Conservation (phyloP, 2,888 invertebrate genomes). For the Dichetophora obliterata region DNA sequence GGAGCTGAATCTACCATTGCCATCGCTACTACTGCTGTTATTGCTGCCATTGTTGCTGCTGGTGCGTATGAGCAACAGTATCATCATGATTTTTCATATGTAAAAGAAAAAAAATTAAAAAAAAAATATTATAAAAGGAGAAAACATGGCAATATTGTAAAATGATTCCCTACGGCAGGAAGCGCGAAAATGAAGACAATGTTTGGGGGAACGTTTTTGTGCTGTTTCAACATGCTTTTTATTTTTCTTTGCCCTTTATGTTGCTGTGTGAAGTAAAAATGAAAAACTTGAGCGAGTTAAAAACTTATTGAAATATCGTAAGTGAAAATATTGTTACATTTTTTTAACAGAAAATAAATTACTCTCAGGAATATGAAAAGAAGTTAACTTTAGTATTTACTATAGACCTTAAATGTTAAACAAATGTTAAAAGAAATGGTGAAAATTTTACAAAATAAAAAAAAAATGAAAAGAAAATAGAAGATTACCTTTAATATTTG, state of each 20-base stretch:
- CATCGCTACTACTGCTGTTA: background rate
- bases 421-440: too few species aligned
- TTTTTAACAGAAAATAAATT: too few species aligned
- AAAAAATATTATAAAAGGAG: background rate
- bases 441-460: too few species aligned
- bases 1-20: background rate
- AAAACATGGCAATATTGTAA: constrained; percentile 37
- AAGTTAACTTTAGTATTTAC: too few species aligned
- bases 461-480: too few species aligned
- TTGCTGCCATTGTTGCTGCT: constrained; percentile 6
- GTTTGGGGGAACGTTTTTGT: constrained; percentile 19
- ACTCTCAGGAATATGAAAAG: too few species aligned
- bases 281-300: background rate
- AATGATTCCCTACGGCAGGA: constrained; percentile 25
- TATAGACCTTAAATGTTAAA: too few species aligned
- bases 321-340: too few species aligned
- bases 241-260: background rate
- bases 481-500: too few species aligned
- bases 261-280: background rate
- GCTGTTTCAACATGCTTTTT: too few species aligned
- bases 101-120: background rate
- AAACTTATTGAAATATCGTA: background rate
- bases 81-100: background rate
- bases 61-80: constrained; percentile 12
- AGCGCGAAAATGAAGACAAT: constrained; percentile 30